Conservation (phyloP, 1,140 invertebrate species). For the Drosophila ananassae region DNA sequence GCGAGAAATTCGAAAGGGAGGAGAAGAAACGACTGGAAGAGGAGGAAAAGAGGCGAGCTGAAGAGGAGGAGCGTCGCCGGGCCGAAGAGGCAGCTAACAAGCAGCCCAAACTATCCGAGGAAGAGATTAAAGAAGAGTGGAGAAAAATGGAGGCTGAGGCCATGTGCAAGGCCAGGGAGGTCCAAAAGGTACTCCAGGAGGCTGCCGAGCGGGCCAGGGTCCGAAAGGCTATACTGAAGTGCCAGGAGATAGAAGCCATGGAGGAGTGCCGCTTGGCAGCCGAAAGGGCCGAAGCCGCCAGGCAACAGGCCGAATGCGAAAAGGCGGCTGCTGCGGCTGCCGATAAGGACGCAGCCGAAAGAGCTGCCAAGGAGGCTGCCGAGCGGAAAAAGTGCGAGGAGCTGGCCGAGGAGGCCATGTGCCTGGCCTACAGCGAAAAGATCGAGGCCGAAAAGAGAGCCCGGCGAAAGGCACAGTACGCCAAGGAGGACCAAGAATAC, state of each 20-base stretch:
- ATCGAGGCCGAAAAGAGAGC: neutral
- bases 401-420: slow-evolving; percentile 1
- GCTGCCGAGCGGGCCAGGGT: slow-evolving; percentile 9
- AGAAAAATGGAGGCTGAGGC: slow-evolving; percentile 6
- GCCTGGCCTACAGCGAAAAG: neutral
- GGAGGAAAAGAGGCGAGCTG: slow-evolving; percentile 1
- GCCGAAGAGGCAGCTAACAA: slow-evolving; percentile 3
- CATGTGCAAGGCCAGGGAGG: neutral
- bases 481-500: neutral
- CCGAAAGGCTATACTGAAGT: neutral
- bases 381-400: neutral
- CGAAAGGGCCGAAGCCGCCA: slow-evolving; percentile 1
- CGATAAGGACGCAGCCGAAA: neutral
- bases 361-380: neutral
- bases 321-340: slow-evolving; percentile 1
- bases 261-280: slow-evolving; percentile 8
- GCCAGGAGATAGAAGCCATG: neutral
- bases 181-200: neutral
- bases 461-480: neutral
- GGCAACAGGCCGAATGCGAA: neutral
- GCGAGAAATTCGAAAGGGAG: slow-evolving; percentile 3
- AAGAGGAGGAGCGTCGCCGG: slow-evolving; percentile 8
- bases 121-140: slow-evolving; percentile 3
- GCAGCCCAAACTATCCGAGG: neutral
- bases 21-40: slow-evolving; percentile 3